Base-by-base conservation (phyloP, 1,140 invertebrate species). In the Aethina tumida region DNA sequence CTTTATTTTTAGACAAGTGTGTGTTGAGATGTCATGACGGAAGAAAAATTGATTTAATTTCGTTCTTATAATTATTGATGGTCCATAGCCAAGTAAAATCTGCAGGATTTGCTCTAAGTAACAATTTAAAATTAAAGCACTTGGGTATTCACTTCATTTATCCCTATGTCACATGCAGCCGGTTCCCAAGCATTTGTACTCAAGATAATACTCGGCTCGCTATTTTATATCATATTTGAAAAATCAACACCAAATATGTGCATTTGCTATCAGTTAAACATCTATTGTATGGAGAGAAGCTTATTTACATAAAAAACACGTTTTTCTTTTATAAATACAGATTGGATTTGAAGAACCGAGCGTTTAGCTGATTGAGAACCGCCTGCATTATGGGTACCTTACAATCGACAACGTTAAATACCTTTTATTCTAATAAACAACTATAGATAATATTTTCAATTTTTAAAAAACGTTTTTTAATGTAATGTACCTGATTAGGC, bases 71-170 rank as follows among this genome's bases (percentile, higher is more conserved):
- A 43, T 50, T 47, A 45, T 44, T 35, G 43, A 35, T 43, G 44
- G 46, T 46, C 50, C 50, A 41, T 44, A 49, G 50, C 35, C 54
- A 58, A 58, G 54, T 56, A 45, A 55, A 56, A 58, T 58, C 56
- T 58, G 56, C 56, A 55, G 47, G 50, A 54, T 41, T 49, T 47
- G 41, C 47, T 45, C 47, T 41, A 55, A 50, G 52, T 47, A 35
- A 55, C 45, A 45, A 50, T 31, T 51, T 49, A 48, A 54, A 52
- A 53, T 52, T 53, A 56, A 58, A 58, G 56, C 56, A 58, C 56
- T 54, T 56, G 39, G 56, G 53, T 58, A 53, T 56, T 53, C 56
- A 36, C 54, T 56, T 56, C 56, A 58, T 52, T n/a, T 45, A 53
- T 54, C 54, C 54, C 54, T 49, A 44, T 43, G 46, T 53, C 45